phyloP scores from a whole-genome alignment of 2,888 invertebrate genomes.

The Drosophila ustulata region DNA sequence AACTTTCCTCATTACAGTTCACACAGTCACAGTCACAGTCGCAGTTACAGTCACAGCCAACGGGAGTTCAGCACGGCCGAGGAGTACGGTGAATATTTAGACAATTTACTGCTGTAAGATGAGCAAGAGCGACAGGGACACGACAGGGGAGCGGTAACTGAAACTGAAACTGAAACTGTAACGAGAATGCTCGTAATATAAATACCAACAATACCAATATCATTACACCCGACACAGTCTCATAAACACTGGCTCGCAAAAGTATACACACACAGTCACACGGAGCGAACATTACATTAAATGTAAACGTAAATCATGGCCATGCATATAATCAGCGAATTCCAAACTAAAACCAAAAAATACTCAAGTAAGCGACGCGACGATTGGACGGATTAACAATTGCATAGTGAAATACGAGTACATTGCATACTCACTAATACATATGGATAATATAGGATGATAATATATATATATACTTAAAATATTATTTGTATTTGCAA shows the following conservation, averaged over 20 bases:
- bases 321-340: conserved; percentile 79
- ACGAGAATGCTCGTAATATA: conserved; percentile 34
- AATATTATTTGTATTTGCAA: no score
- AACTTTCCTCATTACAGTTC: conserved; percentile 69
- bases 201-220: conserved; percentile 44
- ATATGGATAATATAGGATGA: conserved; percentile 35
- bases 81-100: conserved; percentile 82
- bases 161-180: conserved; percentile 35
- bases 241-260: conserved; percentile 47
- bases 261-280: conserved; percentile 1
- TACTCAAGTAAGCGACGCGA: conserved; percentile 68
- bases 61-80: conserved; percentile 81
- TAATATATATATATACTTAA: conserved; percentile 11
- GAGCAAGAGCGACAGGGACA: conserved; percentile 15
- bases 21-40: conserved; percentile 39
- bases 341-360: conserved; percentile 75
- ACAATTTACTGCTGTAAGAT: conserved; percentile 74
- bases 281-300: conserved; percentile 50
- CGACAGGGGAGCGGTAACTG: conserved; percentile 18
- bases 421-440: conserved; percentile 18
- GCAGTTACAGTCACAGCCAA: conserved; percentile 26
- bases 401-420: conserved; percentile 53
- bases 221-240: conserved; percentile 34
- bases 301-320: conserved; percentile 74
- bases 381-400: conserved; percentile 40